These are phyloP conservation scores for Crenichthys baileyi DNA, from an alignment of 2,797 vertebrate species.

Conservation along the genomic window DNA sequence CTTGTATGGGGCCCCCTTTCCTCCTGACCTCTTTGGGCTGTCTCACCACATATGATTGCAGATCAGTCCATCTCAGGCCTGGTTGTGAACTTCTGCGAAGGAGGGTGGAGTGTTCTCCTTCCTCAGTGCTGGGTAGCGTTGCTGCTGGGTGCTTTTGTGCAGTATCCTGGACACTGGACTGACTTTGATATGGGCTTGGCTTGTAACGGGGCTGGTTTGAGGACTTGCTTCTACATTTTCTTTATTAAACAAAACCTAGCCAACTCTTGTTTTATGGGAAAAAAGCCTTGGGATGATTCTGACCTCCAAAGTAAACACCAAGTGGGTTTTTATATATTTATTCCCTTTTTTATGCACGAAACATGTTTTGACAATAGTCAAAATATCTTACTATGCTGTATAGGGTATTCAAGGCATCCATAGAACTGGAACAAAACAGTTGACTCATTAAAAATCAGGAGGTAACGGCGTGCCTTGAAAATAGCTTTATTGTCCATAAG, in stretches of 20 bases:
- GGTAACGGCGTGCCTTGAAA: slow-evolving; percentile 65
- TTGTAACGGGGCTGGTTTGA: neutral
- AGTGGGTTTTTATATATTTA: neutral
- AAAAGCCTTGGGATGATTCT: neutral
- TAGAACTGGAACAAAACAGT: slow-evolving; percentile 11
- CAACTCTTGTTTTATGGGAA: too few relatives aligned
- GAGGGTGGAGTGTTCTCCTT: too few relatives aligned
- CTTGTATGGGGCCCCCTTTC: too few relatives aligned
- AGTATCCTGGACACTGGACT: too few relatives aligned
- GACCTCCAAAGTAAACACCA: neutral
- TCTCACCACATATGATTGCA: too few relatives aligned
- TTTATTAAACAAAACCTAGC: too few relatives aligned
- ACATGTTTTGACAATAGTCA: neutral
- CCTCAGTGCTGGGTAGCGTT: too few relatives aligned
- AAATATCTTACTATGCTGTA: neutral
- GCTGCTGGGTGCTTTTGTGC: too few relatives aligned
- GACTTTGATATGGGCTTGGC: neutral
- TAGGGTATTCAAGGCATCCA: slow-evolving; percentile 16
- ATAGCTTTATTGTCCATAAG: slow-evolving; percentile 85
- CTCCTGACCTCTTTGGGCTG: too few relatives aligned
- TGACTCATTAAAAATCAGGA: neutral
- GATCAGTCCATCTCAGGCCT: too few relatives aligned
- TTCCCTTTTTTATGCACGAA: neutral
- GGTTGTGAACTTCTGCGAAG: too few relatives aligned
- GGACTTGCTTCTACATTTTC: too few relatives aligned